Conservation (phyloP, 2,888 invertebrate species). For the Machimus atricapillus region DNA sequence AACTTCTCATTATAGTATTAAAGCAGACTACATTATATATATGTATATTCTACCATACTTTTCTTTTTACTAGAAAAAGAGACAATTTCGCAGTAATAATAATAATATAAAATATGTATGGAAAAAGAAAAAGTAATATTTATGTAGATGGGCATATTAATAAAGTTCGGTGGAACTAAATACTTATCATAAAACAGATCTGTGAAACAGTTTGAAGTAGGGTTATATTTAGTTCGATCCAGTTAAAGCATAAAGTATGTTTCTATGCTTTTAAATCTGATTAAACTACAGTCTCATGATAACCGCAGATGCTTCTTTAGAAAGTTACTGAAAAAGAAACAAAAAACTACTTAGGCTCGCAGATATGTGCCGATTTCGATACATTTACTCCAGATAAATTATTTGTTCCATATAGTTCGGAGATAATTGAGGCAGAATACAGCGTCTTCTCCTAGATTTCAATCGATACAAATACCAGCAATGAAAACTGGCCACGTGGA, state of each 20-base stretch:
- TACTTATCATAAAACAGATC: background rate
- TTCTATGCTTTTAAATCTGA: background rate
- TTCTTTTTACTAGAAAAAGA: too few relatives aligned
- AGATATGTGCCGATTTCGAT: background rate
- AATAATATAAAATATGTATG: background rate
- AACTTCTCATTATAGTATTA: background rate
- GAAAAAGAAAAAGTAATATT: background rate
- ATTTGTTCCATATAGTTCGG: background rate
- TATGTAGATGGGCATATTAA: background rate
- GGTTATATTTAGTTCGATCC: background rate
- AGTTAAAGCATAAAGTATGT: background rate
- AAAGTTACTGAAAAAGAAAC: background rate
- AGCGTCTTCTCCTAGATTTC: background rate
- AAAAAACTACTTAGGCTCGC: background rate
- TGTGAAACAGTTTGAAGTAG: background rate
- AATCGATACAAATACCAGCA: background rate
- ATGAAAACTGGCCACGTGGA: background rate
- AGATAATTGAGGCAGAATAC: background rate
- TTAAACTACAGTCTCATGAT: background rate
- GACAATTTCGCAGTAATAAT: too few relatives aligned
- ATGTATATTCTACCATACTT: too few relatives aligned
- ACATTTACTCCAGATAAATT: background rate
- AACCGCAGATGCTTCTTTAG: background rate
- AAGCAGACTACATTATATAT: too few relatives aligned
- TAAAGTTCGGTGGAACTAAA: background rate